phyloP scores from a whole-genome alignment of 2,113 vertebrate genomes.

The Hemiprocne comata region DNA sequence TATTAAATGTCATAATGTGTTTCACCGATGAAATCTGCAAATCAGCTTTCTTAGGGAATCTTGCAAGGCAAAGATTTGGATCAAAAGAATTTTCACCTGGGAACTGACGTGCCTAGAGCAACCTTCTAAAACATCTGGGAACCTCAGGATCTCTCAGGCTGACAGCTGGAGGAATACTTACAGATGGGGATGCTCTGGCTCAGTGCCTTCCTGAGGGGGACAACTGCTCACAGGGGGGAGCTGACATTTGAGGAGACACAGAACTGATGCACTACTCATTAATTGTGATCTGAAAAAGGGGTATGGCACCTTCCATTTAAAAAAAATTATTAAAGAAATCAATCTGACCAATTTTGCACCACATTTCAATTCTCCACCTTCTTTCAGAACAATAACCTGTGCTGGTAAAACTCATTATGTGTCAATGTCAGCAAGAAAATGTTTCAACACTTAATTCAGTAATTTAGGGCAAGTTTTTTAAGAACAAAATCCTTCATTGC shows the following conservation, averaged over 20 bases:
- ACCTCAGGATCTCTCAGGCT: background rate
- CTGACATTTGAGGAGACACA: background rate
- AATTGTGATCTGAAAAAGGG: background rate
- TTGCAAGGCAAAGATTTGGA: background rate
- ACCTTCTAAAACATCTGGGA: background rate
- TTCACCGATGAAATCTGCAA: fast-evolving
- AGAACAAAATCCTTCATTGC: background rate
- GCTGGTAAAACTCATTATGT: background rate
- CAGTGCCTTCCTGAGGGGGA: background rate
- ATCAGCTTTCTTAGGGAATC: background rate
- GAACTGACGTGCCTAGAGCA: background rate
- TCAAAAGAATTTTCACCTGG: background rate
- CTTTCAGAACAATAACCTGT: fast-evolving
- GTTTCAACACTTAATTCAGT: background rate
- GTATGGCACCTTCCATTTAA: background rate
- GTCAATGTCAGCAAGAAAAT: background rate
- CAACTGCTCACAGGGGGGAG: background rate
- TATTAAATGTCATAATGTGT: background rate
- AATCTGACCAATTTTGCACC: background rate
- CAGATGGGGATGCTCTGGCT: background rate
- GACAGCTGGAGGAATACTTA: background rate
- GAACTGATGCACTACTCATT: background rate
- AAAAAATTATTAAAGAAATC: background rate
- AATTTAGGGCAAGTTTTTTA: background rate
- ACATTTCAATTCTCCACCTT: background rate